Percentiles rank a stretch among this genome's conserved stretches.
These are phyloP conservation scores for Caenorhabditis imperialis DNA, from an alignment of 2,888 invertebrate genomes.

Conservation along the genomic window DNA sequence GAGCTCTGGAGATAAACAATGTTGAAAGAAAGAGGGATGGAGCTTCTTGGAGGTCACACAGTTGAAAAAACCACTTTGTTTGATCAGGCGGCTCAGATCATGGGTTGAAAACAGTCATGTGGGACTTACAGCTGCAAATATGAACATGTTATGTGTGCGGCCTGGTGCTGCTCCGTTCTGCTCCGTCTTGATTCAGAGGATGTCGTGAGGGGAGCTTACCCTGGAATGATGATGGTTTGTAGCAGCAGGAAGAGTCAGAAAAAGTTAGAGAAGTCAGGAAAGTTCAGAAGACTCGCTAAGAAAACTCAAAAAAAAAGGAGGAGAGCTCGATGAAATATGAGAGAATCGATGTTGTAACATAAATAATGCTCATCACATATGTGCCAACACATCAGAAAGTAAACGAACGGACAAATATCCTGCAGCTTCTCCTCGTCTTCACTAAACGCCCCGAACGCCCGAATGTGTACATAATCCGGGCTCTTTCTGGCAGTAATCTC, in stretches of 20 bases:
- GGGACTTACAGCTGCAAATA: constrained; percentile 44
- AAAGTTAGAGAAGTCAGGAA: not conserved
- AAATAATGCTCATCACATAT: constrained; percentile 37
- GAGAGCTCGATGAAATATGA: constrained; percentile 31
- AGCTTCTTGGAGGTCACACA: constrained; percentile 31
- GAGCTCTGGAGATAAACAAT: constrained; percentile 33
- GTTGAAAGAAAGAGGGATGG: constrained; percentile 2
- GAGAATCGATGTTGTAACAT: constrained; percentile 34
- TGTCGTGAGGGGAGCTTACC: no score
- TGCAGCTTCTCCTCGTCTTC: constrained; percentile 9
- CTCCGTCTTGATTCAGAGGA: no score
- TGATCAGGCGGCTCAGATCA: constrained; percentile 37
- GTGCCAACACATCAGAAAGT: constrained; percentile 23
- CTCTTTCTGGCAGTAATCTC: no score
- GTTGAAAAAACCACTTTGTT: constrained; percentile 29
- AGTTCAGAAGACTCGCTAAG: no score
- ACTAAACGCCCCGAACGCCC: not conserved
- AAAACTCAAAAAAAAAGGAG: no score
- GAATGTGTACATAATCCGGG: constrained; percentile 13
- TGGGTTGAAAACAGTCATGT: constrained; percentile 24
- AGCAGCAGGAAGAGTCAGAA: not conserved
- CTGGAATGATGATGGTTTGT: not conserved
- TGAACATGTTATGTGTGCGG: constrained; percentile 19
- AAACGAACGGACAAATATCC: constrained; percentile 7
- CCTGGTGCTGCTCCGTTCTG: no score